Evolutionary conservation across 2,888 invertebrate species (phyloP), one percentile per base, ranked within the genome.

Genomic region (Epinotia nisella): DNA sequence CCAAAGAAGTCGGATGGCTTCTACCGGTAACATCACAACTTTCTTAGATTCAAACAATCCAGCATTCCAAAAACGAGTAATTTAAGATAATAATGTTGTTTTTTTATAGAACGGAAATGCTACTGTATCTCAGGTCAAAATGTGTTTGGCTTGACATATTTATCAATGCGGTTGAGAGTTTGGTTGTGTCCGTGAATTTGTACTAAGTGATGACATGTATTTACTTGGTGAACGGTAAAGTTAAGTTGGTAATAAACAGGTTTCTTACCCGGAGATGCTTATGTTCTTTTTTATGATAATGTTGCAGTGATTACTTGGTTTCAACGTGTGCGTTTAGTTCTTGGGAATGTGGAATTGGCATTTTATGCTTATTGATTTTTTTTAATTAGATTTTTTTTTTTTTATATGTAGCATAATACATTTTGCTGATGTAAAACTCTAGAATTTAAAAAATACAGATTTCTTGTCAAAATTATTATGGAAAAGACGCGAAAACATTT

Each of bases 41-140:
- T 49, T 35, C 35, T 11, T 21, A 24, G n/a, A 19, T 39, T 15
- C 5, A 29, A 51, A 65, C 59, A 65, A 71, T 65, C 59, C 21
- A 39, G 65, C 29, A 65, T 59, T 65, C 65, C 24, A 41, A 21
- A 39, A 53, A 65, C 65, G 59, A 11, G 71, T 53, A 51, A 71
- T 60, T 71, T 21, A 24, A 66, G 53, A 60, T 60, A 45, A 55
- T 56, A 55, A 65, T 41, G 53, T 19, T 35, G 65, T 66, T 71
- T 35, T 70, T 71, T 67, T 55, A 17, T 66, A 49, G 67, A 72
- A 67, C 71, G 71, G 71, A 72, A 72, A 72, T 67, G 49, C 67
- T 67, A 49, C 45, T 61, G 67, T 51, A 55, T 61, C 61, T 3
- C 19, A 67, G 67, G 67, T 67, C 53, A 55, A 41, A 55, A 39